Percentiles rank a stretch among this genome's conserved stretches.
These are phyloP conservation scores for Aphidius ervi DNA, from an alignment of 1,140 invertebrate species.

Conservation along the genomic window DNA sequence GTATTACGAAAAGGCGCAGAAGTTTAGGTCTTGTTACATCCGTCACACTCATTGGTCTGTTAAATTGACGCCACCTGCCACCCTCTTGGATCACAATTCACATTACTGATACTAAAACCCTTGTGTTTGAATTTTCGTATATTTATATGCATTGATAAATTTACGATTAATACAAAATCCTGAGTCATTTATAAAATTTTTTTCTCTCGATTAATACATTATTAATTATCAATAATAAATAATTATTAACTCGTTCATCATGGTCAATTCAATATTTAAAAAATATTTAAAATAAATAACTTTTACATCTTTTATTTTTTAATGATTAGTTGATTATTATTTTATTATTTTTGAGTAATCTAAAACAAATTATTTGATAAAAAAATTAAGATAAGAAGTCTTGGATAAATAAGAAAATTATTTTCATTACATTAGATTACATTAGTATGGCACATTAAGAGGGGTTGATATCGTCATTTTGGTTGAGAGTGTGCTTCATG, in stretches of 20 bases:
- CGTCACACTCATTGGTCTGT: slow-evolving; percentile 53
- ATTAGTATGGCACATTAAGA: slow-evolving; percentile 20
- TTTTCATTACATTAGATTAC: slow-evolving; percentile 41
- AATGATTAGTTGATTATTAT: slow-evolving; percentile 27
- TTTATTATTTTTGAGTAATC: neutral
- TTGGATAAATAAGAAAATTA: slow-evolving; percentile 45
- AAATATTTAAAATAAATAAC: no score
- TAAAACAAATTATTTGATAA: neutral
- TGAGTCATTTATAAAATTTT: slow-evolving; percentile 25
- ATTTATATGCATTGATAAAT: neutral
- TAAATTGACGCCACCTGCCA: slow-evolving; percentile 56
- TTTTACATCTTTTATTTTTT: no score
- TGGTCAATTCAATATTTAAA: slow-evolving; percentile 9
- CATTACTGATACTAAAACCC: neutral
- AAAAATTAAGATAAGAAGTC: slow-evolving; percentile 24
- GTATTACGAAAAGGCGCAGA: slow-evolving; percentile 15
- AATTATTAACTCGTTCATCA: slow-evolving; percentile 20
- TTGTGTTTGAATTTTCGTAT: neutral
- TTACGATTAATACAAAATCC: slow-evolving; percentile 5
- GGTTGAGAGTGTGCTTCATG: slow-evolving; percentile 5
- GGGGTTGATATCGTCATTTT: slow-evolving; percentile 9
- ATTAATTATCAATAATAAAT: neutral
- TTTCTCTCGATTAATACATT: slow-evolving; percentile 19
- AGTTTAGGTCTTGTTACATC: slow-evolving; percentile 42
- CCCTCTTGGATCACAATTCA: slow-evolving; percentile 29